Base-by-base conservation (phyloP, 2,797 vertebrate species). In the Spizella passerina region DNA sequence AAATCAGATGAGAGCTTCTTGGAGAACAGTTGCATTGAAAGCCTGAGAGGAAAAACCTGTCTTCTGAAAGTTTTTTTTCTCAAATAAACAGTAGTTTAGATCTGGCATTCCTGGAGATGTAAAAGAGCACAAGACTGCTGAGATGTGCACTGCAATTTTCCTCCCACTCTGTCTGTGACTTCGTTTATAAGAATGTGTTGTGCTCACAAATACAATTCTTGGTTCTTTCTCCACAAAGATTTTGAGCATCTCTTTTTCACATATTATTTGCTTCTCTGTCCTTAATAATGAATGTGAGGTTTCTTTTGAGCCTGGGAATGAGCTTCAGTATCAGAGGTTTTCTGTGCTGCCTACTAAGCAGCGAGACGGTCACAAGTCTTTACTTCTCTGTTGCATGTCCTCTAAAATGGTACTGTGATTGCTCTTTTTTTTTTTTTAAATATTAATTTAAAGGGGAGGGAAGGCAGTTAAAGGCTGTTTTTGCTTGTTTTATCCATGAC, bases 61-160 rank as follows among this genome's bases (percentile, higher is more conserved):
- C 75, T 73, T 75, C 83, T 79, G 41, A 68, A 96, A 82, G 4
- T 50, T 56, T 81, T 26, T 12, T 47, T 78, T 4, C 64, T 94
- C 39, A 80, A 78, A 86, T 76, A 56, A 9, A 36, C 5, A 57
- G 5, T 56, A 27, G 3, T 61, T 91, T 78, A 66, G 49, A 53
- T 92, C 30, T 92, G n/a, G 21, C 24, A n/a, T 72, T 92, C 43
- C n/a, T 32, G 14, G 82, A 91, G 7, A 75, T 69, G 71, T 76
- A 57, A 76, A 66, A 81, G n/a, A 78, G 8, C 12, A 21, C 36
- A 69, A 22, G 20, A 64, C 34, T 49, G 69, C 52, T 82, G 65
- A 96, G 71, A 88, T 68, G 43, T 19, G 32, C 21, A 34, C 8
- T 85, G 89, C 12, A 17, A 26, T 92, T 91, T 90, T 57, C 18